Evolutionary conservation across 1,140 invertebrate genomes (phyloP).

Genomic region (Sipha flava): DNA sequence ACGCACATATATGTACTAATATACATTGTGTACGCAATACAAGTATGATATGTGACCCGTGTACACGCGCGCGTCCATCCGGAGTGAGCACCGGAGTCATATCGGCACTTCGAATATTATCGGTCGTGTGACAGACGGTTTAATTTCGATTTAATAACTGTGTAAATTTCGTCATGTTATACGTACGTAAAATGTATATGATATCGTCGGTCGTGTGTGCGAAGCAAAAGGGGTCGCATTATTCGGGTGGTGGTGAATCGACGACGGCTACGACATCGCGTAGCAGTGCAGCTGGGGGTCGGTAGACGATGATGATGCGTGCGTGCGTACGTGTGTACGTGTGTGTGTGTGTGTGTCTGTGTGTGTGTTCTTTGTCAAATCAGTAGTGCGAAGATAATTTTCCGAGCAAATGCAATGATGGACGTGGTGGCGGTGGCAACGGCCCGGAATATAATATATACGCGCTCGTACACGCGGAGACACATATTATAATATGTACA

Average conservation of each 20-base stretch:
- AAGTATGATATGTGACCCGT: no score
- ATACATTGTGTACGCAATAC: no score
- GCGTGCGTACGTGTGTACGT: no score
- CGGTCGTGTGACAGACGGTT: neutral
- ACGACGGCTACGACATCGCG: neutral
- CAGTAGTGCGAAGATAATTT: constrained; percentile 13
- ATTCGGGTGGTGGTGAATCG: neutral
- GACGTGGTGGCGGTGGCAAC: neutral
- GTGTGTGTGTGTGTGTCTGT: no score
- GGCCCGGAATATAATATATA: neutral
- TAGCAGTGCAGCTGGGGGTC: no score
- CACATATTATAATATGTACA: neutral
- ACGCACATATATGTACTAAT: no score
- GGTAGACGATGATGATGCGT: no score
- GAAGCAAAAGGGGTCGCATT: constrained; percentile 18
- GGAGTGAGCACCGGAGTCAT: no score
- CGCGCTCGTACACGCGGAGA: neutral
- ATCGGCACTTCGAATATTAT: no score
- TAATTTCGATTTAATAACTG: constrained; percentile 31
- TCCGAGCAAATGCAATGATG: neutral
- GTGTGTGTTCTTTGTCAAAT: neutral
- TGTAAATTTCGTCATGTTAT: constrained; percentile 22
- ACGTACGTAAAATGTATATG: neutral
- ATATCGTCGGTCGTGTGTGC: neutral
- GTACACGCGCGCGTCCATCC: no score